Base-by-base conservation (phyloP, 2,113 vertebrate genomes). In the Cepphus grylle region DNA sequence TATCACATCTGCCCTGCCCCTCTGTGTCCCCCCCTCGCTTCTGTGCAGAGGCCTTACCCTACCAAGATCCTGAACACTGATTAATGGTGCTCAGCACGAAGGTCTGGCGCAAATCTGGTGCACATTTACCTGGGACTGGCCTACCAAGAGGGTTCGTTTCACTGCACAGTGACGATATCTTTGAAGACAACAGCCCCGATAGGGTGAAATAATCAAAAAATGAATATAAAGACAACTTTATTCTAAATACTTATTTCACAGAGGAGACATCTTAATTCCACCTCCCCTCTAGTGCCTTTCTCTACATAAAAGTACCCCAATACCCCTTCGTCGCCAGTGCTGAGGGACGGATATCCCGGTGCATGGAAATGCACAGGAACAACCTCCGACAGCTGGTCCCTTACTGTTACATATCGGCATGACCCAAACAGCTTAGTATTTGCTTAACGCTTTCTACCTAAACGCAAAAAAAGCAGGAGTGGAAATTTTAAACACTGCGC, bases 401-500 rank as follows among this genome's bases (percentile, higher is more conserved):
- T 83, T 16, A 5, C 70, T 61, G 49, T 55, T 65, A 45, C 70
- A 50, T 9, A 43, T 0, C 2, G 36, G 65, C 22, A 52, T 1
- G 42, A 59, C 45, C n/a, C 59, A 43, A 79, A 49, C 27, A 47
- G 40, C 49, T 91, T 42, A 49, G n/a, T 32, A 17, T 85, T 78
- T 93, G 69, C 30, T 92, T 12, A 65, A 26, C 32, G 45, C 49
- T 88, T 88, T 79, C 83, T 36, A 84, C 25, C 61, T 49, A 20
- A 47, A 63, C 32, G 5, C 10, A 63, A 72, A 88, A 40, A 81
- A 55, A 78, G 8, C 3, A 81, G 81, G 81, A 88, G 81, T 94
- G 93, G 95, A 97, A 95, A 93, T 86, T 97, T 94, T 96, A 66
- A 87, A 73, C 45, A 23, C 81, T 77, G 78, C 78, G 86, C 91